Conservation (phyloP, 2,888 invertebrate genomes). For the Busseola fusca region DNA sequence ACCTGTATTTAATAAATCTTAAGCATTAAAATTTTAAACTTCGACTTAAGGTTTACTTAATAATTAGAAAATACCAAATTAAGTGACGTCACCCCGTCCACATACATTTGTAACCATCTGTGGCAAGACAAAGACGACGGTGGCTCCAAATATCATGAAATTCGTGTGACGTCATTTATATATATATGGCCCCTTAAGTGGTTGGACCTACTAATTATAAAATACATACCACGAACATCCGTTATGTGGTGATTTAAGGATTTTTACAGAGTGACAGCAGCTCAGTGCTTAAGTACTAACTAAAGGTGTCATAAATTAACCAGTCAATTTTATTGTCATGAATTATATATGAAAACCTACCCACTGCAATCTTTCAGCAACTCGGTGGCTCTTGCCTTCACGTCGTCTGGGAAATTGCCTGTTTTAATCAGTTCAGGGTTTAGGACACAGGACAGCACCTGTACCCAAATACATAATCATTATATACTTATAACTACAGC, state of each 20-base stretch:
- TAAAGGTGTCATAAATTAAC: background rate
- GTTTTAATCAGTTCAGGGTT: constrained; percentile 93
- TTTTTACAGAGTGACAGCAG: background rate
- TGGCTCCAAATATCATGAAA: background rate
- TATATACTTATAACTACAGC: too few species aligned
- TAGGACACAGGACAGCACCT: constrained; percentile 94
- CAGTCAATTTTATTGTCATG: background rate
- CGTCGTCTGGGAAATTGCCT: constrained; percentile 93
- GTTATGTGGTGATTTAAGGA: background rate
- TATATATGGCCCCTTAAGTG: background rate
- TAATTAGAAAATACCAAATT: background rate
- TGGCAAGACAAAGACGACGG: background rate
- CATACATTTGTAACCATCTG: background rate
- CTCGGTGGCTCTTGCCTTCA: constrained; percentile 91
- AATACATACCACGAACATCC: background rate
- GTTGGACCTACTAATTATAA: background rate
- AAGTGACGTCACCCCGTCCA: background rate
- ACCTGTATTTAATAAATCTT: background rate
- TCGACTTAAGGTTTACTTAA: background rate
- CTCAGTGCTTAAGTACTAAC: background rate
- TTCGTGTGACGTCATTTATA: background rate
- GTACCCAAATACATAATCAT: constrained; percentile 21
- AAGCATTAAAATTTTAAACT: background rate
- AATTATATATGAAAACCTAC: constrained; percentile 62
- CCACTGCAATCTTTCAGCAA: constrained; percentile 91